These are phyloP conservation scores for Pangasius macronema DNA, from an alignment of 2,797 vertebrate genomes.

Conservation along the genomic window DNA sequence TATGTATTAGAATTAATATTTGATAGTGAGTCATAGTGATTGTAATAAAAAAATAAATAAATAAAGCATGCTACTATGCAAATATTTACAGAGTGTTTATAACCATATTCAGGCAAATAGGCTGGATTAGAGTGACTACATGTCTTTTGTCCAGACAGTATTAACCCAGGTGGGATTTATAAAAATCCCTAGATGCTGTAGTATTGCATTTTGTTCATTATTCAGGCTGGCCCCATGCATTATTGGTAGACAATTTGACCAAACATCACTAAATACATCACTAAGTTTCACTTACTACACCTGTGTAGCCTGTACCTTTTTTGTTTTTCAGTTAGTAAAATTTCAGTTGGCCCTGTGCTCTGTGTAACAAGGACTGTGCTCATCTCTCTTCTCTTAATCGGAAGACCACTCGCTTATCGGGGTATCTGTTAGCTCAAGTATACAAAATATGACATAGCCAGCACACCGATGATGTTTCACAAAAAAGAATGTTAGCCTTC, in stretches of 20 bases:
- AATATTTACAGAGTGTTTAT: conserved; percentile 1
- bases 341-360: not conserved
- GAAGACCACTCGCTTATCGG: not conserved
- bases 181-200: not conserved
- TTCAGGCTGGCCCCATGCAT: not conserved
- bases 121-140: not conserved
- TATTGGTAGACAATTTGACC: not conserved
- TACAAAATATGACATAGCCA: not conserved
- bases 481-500: not conserved
- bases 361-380: not conserved
- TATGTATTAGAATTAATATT: not conserved
- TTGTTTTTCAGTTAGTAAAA: not conserved
- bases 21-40: not conserved
- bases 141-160: not conserved
- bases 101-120: not conserved
- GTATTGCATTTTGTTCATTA: not conserved
- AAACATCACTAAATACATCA: not conserved
- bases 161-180: not conserved
- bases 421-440: not conserved
- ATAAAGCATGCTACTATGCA: not conserved
- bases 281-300: not conserved
- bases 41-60: not conserved
- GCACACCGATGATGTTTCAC: not conserved
- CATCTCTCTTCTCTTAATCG: not conserved
- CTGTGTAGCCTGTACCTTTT: not conserved